A percentile compares a stretch with the other conserved stretches of the same genome.
Conservation (phyloP, 2,888 invertebrate species). For the Ceraclea dissimilis region DNA sequence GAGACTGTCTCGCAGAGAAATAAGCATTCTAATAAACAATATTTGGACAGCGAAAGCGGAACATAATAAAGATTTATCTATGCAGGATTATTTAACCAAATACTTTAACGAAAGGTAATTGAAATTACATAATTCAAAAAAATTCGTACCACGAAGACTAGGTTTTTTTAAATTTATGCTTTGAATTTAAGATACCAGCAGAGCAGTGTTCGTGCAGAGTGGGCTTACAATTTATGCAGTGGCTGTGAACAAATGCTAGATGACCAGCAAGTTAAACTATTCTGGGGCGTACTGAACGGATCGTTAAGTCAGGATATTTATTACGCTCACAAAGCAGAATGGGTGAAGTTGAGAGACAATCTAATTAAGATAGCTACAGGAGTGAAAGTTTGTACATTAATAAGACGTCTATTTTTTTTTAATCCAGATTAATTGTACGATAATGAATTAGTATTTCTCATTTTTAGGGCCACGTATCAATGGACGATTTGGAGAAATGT, state of each 20-base stretch:
- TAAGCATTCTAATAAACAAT: conserved; percentile 43
- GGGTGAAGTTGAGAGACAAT: conserved; percentile 34
- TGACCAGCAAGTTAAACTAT: conserved; percentile 42
- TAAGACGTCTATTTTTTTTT: background rate
- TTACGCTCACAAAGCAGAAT: conserved; percentile 38
- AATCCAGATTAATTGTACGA: conserved; percentile 2
- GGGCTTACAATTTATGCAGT: conserved; percentile 47
- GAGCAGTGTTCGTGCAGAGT: conserved; percentile 42
- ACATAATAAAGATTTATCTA: conserved; percentile 29
- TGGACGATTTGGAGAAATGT: conserved; percentile 42
- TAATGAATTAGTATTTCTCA: background rate
- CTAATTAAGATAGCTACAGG: conserved; percentile 29
- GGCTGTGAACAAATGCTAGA: conserved; percentile 44
- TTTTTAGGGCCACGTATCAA: conserved; percentile 26
- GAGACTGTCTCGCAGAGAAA: conserved; percentile 43
- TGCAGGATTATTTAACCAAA: conserved; percentile 43
- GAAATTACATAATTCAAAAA: background rate
- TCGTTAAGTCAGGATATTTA: conserved; percentile 40
- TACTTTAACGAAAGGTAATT: conserved; percentile 43
- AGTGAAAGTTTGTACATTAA: conserved; percentile 31
- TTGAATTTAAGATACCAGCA: conserved; percentile 38
- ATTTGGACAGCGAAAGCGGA: conserved; percentile 40
- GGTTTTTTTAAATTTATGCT: too few species aligned
- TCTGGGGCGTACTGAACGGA: conserved; percentile 42
- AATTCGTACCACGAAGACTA: too few species aligned